Conservation (phyloP, 1,140 invertebrate genomes). For the Varroa destructor region DNA sequence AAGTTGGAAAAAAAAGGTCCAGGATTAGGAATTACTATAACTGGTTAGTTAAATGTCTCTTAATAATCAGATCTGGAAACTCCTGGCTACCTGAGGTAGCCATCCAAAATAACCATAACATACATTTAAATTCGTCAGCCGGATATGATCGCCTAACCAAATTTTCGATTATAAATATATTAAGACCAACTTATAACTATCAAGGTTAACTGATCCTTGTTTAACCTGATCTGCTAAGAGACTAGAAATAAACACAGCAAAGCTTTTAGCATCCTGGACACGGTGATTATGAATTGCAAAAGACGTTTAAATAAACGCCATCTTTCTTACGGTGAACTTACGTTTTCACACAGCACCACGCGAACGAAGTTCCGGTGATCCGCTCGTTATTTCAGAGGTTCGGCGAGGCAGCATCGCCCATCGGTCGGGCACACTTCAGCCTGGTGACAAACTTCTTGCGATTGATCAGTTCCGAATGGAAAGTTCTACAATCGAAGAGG, state of each 20-base stretch:
- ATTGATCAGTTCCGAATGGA: slow-evolving; percentile 71
- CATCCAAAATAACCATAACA: too few species aligned
- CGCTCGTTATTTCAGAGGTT: slow-evolving; percentile 65
- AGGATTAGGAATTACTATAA: slow-evolving; percentile 72
- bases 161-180: too few species aligned
- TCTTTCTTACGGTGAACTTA: neutral
- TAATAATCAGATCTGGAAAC: neutral
- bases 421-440: slow-evolving; percentile 65
- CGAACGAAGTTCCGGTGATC: slow-evolving; percentile 46
- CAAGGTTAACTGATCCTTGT: too few species aligned
- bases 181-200: too few species aligned
- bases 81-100: too few species aligned
- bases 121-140: too few species aligned
- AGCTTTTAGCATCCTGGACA: too few species aligned
- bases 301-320: too few species aligned
- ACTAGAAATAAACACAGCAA: too few species aligned
- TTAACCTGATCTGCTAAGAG: too few species aligned
- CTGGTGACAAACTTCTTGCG: slow-evolving; percentile 70
- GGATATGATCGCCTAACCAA: too few species aligned
- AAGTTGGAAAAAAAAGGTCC: slow-evolving; percentile 62
- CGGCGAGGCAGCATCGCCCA: slow-evolving; percentile 76
- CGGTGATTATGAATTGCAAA: too few species aligned
- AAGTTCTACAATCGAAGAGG: slow-evolving; percentile 54
- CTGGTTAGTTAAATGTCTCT: slow-evolving; percentile 45
- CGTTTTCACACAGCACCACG: slow-evolving; percentile 37